Base-by-base conservation (phyloP, 2,113 vertebrate genomes). In the Lophura nycthemera region DNA sequence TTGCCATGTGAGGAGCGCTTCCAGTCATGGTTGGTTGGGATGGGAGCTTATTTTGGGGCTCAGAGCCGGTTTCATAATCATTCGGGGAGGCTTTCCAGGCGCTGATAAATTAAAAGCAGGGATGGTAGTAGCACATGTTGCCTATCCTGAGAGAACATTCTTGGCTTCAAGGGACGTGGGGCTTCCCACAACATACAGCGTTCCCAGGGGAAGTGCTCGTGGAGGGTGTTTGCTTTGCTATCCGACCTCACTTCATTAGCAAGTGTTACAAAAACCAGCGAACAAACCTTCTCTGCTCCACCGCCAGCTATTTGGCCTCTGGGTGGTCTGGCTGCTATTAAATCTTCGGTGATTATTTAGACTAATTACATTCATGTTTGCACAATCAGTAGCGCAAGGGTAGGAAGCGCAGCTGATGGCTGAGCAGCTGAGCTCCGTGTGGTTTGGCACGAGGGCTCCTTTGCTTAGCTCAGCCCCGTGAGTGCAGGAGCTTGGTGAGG, bases 281-380 rank as follows among this genome's bases (percentile, higher is more conserved):
- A 96, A 93, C 89, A 95, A 95, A 92, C 94, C 92, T 94, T 93
- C 95, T 47, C 80, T 59, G 85, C 86, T 90, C 56, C 88, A 92
- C 83, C 2, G 24, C 90, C 94, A 95, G 94, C 88, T 92, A 90
- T 92, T 93, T 95, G 95, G 93, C 94, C 96, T 82, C 93, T 95
- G 96, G 95, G 96, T 96, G 96, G 95, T 95, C 96, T 96, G 94
- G 91, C 95, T 96, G 88, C 93, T 74, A 90, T 96, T 96, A 97
- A 97, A 92, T 85, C 94, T 90, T 96, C 83, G 94, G 95, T 94
- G 95, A 96, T 95, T 97, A 96, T 96, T 95, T 95, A 91, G 91
- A 93, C 93, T 96, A 96, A 97, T 97, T 96, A 84, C 90, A 95
- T 96, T 96, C 88, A 83, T 96, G 96, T 97, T 96, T 97, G 96